Conservation (phyloP, 1,140 invertebrate species). For the Anagrus nilaparvatae region DNA sequence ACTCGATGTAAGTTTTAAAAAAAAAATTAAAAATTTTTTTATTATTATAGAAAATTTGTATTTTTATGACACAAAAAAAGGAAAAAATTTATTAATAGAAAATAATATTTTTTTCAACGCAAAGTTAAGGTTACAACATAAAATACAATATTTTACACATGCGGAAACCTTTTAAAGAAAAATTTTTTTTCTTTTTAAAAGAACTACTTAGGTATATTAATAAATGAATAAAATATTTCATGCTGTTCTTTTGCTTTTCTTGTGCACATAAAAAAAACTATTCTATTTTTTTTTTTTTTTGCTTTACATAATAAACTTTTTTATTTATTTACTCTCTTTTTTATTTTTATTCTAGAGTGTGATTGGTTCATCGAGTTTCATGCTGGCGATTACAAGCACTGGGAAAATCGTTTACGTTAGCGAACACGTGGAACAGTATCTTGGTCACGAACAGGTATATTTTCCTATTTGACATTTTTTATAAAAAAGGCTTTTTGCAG, state of each 20-base stretch:
- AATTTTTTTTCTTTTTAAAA: too few relatives aligned
- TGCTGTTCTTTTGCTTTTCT: too few relatives aligned
- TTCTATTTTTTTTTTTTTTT: too few relatives aligned
- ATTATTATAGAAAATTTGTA: slow-evolving; percentile 14
- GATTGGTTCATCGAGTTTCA: slow-evolving; percentile 54
- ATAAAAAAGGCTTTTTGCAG: too few relatives aligned
- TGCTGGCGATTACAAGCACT: slow-evolving; percentile 67
- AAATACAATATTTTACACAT: too few relatives aligned
- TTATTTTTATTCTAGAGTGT: slow-evolving; percentile 38
- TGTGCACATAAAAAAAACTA: too few relatives aligned
- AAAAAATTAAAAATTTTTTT: slow-evolving; percentile 2
- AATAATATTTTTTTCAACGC: too few relatives aligned
- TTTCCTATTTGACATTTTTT: neutral
- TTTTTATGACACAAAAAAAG: slow-evolving; percentile 18
- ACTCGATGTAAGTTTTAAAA: slow-evolving; percentile 32
- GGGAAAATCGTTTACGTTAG: slow-evolving; percentile 85
- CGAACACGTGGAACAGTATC: slow-evolving; percentile 66
- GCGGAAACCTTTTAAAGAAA: too few relatives aligned
- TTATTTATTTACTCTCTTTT: slow-evolving; percentile 37
- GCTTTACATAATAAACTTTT: slow-evolving; percentile 41
- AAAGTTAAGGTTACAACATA: too few relatives aligned
- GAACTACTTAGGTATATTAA: too few relatives aligned
- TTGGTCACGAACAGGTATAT: slow-evolving; percentile 75
- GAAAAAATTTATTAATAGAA: too few relatives aligned
- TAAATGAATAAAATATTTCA: too few relatives aligned